Conservation (phyloP, 2,797 vertebrate genomes). For the Typhlichthys subterraneus region DNA sequence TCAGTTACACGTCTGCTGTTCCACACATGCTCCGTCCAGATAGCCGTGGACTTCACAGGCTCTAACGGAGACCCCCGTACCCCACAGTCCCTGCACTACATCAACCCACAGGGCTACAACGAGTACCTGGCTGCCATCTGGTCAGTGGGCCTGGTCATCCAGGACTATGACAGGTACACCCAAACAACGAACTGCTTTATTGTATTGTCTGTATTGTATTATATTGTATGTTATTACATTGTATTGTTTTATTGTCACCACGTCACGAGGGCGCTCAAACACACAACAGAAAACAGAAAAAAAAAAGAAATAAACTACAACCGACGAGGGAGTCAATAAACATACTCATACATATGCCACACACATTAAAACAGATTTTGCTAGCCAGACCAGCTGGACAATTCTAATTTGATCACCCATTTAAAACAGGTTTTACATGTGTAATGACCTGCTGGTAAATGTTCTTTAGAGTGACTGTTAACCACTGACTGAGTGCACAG, state of each 20-base stretch:
- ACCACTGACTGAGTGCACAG: too few species aligned
- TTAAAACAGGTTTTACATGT: too few species aligned
- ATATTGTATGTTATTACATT: too few species aligned
- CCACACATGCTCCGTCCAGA: conserved; percentile 64
- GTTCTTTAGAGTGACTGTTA: background rate
- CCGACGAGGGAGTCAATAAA: too few species aligned
- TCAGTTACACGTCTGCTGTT: too few species aligned
- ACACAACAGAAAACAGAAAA: background rate
- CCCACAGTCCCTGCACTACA: conserved; percentile 88
- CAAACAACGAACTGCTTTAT: background rate
- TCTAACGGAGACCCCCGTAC: conserved; percentile 88
- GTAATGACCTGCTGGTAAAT: background rate
- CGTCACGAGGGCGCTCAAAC: background rate
- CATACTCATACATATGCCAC: too few species aligned
- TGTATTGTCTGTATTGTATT: background rate
- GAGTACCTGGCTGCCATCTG: conserved; percentile 91
- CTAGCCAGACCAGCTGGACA: too few species aligned
- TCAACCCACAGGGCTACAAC: conserved; percentile 88
- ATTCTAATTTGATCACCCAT: too few species aligned
- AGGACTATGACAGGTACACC: conserved; percentile 88
- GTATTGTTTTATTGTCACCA: background rate
- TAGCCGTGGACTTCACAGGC: conserved; percentile 92
- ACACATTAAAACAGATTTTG: too few species aligned
- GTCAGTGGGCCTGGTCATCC: conserved; percentile 89
- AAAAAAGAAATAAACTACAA: background rate